Conservation (phyloP, 2,888 invertebrate species). For the Beris morrisii region DNA sequence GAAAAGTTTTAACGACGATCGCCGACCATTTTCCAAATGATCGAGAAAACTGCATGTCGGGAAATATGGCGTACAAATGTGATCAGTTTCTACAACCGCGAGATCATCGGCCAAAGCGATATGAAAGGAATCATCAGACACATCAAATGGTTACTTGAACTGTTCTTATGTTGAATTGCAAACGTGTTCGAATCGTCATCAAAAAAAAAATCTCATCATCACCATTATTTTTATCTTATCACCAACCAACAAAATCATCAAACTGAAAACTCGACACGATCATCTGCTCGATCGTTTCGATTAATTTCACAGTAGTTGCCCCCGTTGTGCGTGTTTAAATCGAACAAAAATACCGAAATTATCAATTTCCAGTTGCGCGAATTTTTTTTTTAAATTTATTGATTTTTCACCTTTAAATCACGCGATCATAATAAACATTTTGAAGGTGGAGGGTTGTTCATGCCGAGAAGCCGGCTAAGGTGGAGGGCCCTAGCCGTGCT, state of each 20-base stretch:
- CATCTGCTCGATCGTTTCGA: slow-evolving; percentile 1
- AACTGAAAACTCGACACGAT: slow-evolving; percentile 2
- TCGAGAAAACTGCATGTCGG: not conserved
- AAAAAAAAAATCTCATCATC: slow-evolving; percentile 6
- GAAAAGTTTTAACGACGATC: too few species aligned
- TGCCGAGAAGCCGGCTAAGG: slow-evolving; percentile 54
- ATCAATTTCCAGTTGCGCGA: too few species aligned
- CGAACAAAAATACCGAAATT: too few species aligned
- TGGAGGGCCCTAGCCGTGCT: slow-evolving; percentile 58
- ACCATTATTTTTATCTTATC: slow-evolving; percentile 7
- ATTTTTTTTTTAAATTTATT: too few species aligned
- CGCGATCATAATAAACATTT: slow-evolving; percentile 11
- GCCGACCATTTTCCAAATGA: too few species aligned
- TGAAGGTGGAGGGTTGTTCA: slow-evolving; percentile 46
- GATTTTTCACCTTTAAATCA: not conserved
- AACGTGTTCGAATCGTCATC: too few species aligned
- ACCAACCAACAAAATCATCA: slow-evolving; percentile 15
- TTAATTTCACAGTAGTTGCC: not conserved
- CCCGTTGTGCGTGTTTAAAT: not conserved
- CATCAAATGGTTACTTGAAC: slow-evolving; percentile 36
- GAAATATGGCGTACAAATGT: slow-evolving; percentile 35
- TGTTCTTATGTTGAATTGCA: slow-evolving; percentile 12
- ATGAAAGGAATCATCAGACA: slow-evolving; percentile 19
- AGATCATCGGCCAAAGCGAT: slow-evolving; percentile 26
- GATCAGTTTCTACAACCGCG: slow-evolving; percentile 34